Percentiles rank a stretch among this genome's conserved stretches.
These are phyloP conservation scores for Cryptocheilus praepositus DNA, from an alignment of 2,888 invertebrate species.

Conservation along the genomic window DNA sequence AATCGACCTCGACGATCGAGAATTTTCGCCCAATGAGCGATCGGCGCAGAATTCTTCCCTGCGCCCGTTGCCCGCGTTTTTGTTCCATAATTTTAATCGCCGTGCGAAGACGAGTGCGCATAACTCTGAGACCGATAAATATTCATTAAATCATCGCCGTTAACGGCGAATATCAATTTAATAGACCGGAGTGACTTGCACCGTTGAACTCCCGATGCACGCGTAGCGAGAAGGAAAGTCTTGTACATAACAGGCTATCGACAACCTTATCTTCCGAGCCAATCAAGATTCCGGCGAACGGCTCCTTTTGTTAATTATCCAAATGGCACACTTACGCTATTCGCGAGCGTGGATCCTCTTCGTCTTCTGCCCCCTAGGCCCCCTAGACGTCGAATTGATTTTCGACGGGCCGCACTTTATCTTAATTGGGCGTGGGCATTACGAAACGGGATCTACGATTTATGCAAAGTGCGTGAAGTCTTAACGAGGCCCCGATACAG, in stretches of 20 bases:
- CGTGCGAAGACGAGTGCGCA: conserved; percentile 4
- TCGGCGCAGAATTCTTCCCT: background rate
- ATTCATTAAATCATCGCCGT: conserved; percentile 8
- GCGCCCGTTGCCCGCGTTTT: background rate
- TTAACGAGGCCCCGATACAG: background rate
- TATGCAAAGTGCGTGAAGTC: conserved; percentile 8
- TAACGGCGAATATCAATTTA: background rate
- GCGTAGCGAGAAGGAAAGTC: no score
- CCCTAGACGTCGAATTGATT: no score
- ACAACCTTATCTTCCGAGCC: no score
- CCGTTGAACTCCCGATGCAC: no score
- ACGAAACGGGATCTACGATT: conserved; percentile 1
- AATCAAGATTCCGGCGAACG: conserved; percentile 5
- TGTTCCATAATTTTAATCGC: conserved; percentile 1
- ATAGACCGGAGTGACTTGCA: background rate
- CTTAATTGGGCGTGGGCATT: conserved; percentile 7
- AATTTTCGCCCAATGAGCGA: background rate
- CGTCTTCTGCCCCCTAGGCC: background rate
- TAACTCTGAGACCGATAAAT: conserved; percentile 6
- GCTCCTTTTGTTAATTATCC: background rate
- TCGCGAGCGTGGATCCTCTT: no score
- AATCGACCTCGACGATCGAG: background rate
- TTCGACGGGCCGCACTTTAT: conserved; percentile 2
- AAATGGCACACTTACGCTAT: no score
- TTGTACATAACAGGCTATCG: no score